These are phyloP conservation scores for Spatulosminthurus flaviceps DNA, from an alignment of 2,888 invertebrate genomes.

Conservation along the genomic window DNA sequence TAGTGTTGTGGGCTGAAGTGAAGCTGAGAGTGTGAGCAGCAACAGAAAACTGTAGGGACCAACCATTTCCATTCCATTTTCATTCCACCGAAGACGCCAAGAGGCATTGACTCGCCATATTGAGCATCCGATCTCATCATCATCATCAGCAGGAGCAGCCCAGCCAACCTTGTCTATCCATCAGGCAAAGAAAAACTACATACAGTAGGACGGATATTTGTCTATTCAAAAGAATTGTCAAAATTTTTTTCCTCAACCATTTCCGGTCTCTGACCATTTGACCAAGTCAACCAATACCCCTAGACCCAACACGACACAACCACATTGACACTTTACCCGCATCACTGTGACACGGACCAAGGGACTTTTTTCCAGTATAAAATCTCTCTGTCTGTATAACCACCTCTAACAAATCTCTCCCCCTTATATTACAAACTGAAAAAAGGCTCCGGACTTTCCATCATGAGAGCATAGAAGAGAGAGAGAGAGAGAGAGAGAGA, in stretches of 20 bases:
- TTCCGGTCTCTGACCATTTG: conserved; percentile 38
- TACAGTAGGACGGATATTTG: not conserved
- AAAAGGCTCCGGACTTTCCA: not conserved
- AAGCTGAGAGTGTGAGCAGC: conserved; percentile 45
- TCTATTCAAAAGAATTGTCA: conserved; percentile 32
- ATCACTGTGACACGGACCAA: conserved; percentile 9
- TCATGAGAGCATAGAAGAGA: not conserved
- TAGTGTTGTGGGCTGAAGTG: conserved; percentile 34
- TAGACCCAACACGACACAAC: not conserved
- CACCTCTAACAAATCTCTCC: too few species aligned
- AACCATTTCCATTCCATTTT: conserved; percentile 46
- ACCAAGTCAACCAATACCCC: conserved; percentile 9
- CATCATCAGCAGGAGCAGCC: conserved; percentile 43
- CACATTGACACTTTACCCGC: conserved; percentile 23
- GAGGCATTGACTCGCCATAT: conserved; percentile 63
- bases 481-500: conserved; percentile 18
- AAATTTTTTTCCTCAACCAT: conserved; percentile 24
- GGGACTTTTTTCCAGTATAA: not conserved
- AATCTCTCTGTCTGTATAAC: not conserved
- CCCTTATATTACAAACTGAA: not conserved
- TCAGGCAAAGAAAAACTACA: conserved; percentile 22
- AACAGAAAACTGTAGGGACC: conserved; percentile 36
- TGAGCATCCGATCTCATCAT: conserved; percentile 54
- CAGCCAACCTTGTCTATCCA: conserved; percentile 44
- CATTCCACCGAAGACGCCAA: conserved; percentile 57